Evolutionary conservation across 2,888 invertebrate genomes (phyloP), one percentile per base, ranked within the genome.

Genomic region (Bombylius major): DNA sequence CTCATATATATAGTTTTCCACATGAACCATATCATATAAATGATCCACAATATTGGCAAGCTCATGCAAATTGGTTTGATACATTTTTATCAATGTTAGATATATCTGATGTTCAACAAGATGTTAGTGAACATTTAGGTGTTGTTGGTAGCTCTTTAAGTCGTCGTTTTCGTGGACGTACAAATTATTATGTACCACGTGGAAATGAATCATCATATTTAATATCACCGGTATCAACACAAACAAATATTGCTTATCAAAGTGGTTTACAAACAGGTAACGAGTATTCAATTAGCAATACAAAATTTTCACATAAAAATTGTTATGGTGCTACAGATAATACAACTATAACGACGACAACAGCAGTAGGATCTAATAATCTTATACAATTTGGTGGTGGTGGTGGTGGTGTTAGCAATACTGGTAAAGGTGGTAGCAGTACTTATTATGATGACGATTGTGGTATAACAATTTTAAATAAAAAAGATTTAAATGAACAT

Each of bases 1-100:
- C 94, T 0, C 96, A 97, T 72, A 92, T 93, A 71, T 96, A 89
- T 75, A 91, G 93, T 67, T 97, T 97, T 73, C 90, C 94, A n/a
- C 90, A 94, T 72, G 84, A 87, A 70, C 90, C 91, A 47, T 97
- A 83, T 69, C 80, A 87, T 65, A 70, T 73, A 23, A 75, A 84
- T 63, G 75, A 80, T 50, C 78, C 79, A 6, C 78, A 77, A 51
- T 74, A 75, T 53, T 74, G 78, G 65, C 75, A 77, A 23, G 51
- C 51, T 23, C 69, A 69, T 59, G 64, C 67, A 53, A 73, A 67
- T 61, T 88, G 89, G 71, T 87, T 89, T 65, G 81, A 83, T 50
- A 88, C 91, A 0, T 90, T 94, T 72, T 75, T 87, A 60, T 89
- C 92, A 23, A 95, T 96, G 93, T 92, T 92, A 86, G 95, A 97